Percentiles rank a stretch among this genome's conserved stretches.
phyloP scores from a whole-genome alignment of 2,113 vertebrate species.

The Tringa solitaria region DNA sequence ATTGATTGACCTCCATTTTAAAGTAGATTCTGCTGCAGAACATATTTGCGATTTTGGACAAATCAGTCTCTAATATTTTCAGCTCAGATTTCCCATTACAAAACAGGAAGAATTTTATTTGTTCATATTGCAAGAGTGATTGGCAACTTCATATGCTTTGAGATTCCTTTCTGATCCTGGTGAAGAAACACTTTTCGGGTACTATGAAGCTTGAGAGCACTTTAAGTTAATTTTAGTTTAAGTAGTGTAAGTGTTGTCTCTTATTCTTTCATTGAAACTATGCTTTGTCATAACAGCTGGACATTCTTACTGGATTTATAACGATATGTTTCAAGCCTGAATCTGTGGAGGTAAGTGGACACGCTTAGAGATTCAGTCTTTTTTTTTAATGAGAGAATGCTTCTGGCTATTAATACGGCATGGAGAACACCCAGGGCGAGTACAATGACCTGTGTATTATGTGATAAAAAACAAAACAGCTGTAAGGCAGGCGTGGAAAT shows the following conservation, averaged over 20 bases:
- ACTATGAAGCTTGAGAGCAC: background rate
- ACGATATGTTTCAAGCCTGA: background rate
- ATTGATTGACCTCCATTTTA: background rate
- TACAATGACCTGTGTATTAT: fast-evolving
- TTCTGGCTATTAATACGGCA: background rate
- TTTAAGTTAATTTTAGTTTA: constrained; percentile 30
- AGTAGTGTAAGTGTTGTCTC: background rate
- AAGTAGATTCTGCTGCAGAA: background rate
- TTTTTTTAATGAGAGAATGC: background rate
- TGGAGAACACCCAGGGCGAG: background rate
- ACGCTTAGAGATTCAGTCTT: background rate
- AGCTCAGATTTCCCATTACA: background rate
- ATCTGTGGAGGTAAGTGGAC: background rate
- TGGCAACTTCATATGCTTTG: background rate
- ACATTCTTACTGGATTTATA: background rate
- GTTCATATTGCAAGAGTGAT: background rate
- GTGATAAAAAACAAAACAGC: background rate
- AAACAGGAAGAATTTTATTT: background rate
- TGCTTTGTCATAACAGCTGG: background rate
- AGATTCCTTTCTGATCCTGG: background rate
- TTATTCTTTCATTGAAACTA: background rate
- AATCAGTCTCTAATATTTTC: background rate
- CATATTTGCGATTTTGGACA: background rate
- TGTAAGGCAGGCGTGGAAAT: background rate
- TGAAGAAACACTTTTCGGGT: background rate